Conservation (phyloP, 2,113 vertebrate genomes). For the Cairina moschata region DNA sequence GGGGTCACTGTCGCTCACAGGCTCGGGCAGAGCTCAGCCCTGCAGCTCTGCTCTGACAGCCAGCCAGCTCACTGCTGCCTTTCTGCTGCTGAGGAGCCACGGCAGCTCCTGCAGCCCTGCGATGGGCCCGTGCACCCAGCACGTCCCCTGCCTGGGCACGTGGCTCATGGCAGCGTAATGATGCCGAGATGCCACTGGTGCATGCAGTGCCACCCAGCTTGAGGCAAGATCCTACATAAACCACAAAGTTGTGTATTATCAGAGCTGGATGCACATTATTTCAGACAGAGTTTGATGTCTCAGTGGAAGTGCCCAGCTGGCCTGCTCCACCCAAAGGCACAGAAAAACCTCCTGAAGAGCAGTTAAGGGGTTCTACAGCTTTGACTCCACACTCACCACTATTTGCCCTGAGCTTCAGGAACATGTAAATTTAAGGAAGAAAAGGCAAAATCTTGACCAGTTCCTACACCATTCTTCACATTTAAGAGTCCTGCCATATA, state of each 20-base stretch:
- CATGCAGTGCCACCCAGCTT: accelerated
- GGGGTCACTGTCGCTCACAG: neutral
- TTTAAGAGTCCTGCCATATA: accelerated
- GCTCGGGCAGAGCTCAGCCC: neutral
- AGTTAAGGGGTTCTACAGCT: too few species aligned
- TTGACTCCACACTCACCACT: neutral
- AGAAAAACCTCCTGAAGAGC: neutral
- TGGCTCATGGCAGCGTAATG: accelerated
- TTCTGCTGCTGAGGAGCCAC: neutral
- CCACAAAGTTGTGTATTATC: too few species aligned
- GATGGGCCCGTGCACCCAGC: accelerated
- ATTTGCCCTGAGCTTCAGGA: neutral
- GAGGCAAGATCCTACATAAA: neutral
- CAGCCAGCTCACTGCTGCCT: accelerated
- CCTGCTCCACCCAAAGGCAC: neutral
- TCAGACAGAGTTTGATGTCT: too few species aligned
- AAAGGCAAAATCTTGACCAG: neutral
- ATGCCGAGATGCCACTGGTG: neutral
- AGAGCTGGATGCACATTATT: too few species aligned
- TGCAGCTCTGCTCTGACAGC: neutral
- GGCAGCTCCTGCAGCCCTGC: neutral
- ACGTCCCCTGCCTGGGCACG: accelerated
- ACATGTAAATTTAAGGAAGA: neutral
- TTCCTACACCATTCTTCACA: neutral
- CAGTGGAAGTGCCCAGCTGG: neutral